Conservation (phyloP, 37 sponge, comb jelly and placozoan species). For the Diacarnus erythraeanus region DNA sequence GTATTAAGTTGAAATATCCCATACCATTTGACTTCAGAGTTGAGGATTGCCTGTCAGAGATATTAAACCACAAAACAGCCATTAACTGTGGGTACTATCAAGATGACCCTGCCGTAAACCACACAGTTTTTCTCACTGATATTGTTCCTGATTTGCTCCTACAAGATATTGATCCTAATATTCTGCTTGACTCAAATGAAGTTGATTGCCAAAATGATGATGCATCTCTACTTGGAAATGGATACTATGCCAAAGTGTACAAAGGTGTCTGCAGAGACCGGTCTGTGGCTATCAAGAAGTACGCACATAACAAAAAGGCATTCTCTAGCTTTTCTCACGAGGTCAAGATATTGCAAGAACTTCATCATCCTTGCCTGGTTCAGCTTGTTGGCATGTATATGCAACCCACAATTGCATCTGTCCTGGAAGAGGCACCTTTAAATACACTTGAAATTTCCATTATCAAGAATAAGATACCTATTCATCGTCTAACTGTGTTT, state of each 20-base stretch:
- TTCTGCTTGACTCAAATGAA: conserved; percentile 50
- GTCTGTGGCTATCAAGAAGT: conserved; percentile 73
- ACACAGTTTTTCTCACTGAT: conserved; percentile 37
- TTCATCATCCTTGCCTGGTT: conserved; percentile 75
- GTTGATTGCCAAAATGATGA: conserved; percentile 50
- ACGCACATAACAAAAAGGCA: conserved; percentile 24
- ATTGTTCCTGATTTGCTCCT: conserved; percentile 80
- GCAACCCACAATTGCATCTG: conserved; percentile 69
- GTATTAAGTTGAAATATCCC: conserved; percentile 25
- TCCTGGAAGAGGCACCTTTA: conserved; percentile 84
- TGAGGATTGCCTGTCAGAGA: conserved; percentile 10
- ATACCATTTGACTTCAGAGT: conserved; percentile 26
- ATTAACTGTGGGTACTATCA: conserved; percentile 33
- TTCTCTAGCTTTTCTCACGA: conserved; percentile 56
- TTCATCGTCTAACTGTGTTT: conserved; percentile 60
- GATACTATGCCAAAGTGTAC: conserved; percentile 76
- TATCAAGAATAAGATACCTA: conserved; percentile 47
- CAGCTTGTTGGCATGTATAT: conserved; percentile 74
- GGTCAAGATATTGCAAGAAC: conserved; percentile 59
- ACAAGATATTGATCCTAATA: conserved; percentile 52
- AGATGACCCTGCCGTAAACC: conserved; percentile 16
- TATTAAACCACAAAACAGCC: neutral
- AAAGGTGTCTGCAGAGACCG: conserved; percentile 52
- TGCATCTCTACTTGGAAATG: conserved; percentile 52
- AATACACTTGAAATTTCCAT: conserved; percentile 62